Percentiles rank a stretch among this genome's conserved stretches.
phyloP scores from a whole-genome alignment of 1,140 invertebrate species.

The Tetraneura akinire region DNA sequence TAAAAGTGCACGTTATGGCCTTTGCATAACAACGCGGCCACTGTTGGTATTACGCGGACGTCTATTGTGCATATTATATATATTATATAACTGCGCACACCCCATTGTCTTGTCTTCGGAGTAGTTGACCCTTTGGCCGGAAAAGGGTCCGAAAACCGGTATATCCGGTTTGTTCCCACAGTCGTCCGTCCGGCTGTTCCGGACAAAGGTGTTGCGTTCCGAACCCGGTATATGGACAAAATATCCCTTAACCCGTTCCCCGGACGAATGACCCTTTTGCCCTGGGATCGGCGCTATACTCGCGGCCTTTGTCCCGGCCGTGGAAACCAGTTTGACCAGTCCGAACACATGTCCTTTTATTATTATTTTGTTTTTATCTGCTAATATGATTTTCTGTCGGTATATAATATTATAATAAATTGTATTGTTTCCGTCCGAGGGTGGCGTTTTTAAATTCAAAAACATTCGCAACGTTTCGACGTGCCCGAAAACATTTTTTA shows the following conservation, averaged over 20 bases:
- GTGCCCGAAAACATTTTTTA: too few relatives aligned
- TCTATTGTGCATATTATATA: neutral
- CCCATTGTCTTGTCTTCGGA: constrained; percentile 49
- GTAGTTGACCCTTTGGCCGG: constrained; percentile 37
- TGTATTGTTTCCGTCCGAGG: constrained; percentile 36
- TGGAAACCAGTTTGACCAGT: constrained; percentile 49
- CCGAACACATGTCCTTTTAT: constrained; percentile 39
- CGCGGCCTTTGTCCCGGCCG: constrained; percentile 33
- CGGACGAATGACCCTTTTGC: constrained; percentile 1
- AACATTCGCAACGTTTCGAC: neutral
- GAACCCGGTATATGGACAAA: constrained; percentile 18
- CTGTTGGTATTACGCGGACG: neutral
- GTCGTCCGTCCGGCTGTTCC: constrained; percentile 30
- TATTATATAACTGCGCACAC: too few relatives aligned
- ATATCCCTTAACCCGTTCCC: constrained; percentile 36
- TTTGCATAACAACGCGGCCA: constrained; percentile 6
- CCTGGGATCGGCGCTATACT: neutral
- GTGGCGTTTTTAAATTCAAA: neutral
- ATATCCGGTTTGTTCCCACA: constrained; percentile 48
- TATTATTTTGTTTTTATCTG: neutral
- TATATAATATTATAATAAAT: neutral
- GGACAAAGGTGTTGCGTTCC: constrained; percentile 18
- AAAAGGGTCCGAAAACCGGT: constrained; percentile 51
- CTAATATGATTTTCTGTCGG: neutral
- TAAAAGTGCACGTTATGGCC: neutral